Base-by-base conservation (phyloP, 2,113 vertebrate genomes). In the Psophia crepitans region DNA sequence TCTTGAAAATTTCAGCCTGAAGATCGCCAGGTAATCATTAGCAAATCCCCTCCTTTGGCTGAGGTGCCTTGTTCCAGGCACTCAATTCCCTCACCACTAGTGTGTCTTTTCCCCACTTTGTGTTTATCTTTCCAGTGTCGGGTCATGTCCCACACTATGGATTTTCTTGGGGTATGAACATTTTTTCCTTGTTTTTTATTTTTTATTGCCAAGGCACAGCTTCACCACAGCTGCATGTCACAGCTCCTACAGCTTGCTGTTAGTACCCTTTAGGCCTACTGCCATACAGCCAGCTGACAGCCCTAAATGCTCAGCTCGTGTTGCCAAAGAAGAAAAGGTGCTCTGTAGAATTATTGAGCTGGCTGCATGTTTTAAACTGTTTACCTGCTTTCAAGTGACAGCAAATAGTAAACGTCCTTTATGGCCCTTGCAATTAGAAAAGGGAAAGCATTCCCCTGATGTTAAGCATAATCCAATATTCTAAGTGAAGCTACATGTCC, bases 281-380 rank as follows among this genome's bases (percentile, higher is more conserved):
- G 18, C 20, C 41, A 20, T 14, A 35, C 11, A 39, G 9, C 6
- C 46, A 68, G 20, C 14, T 71, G 23, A 57, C 64, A 82, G 44
- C 24, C 6, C 17, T 18, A 7, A 33, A 14, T 28, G 9, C 12
- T 69, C 3, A 1, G 37, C 37, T 48, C 30, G 6, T 4, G 0
- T 8, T 53, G 39, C 18, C 2, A 1, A 91, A 65, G 35, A 81
- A 69, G 27, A 77, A 84, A 66, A 76, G 7, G 32, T 53, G 12
- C 9, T 64, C 35, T 65, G 19, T 32, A 76, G 80, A 80, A 3
- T 49, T 49, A 22, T 1, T 49, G 54, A 74, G 7, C 16, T 43
- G 30, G 8, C 58, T 22, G 16, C 35, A 43, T 77, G 11, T 51
- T 89, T 84, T 30, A 65, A 78, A 41, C 3, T 41, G 5, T 28